Conservation (phyloP, 2,113 vertebrate species). For the Glaucidium brasilianum region DNA sequence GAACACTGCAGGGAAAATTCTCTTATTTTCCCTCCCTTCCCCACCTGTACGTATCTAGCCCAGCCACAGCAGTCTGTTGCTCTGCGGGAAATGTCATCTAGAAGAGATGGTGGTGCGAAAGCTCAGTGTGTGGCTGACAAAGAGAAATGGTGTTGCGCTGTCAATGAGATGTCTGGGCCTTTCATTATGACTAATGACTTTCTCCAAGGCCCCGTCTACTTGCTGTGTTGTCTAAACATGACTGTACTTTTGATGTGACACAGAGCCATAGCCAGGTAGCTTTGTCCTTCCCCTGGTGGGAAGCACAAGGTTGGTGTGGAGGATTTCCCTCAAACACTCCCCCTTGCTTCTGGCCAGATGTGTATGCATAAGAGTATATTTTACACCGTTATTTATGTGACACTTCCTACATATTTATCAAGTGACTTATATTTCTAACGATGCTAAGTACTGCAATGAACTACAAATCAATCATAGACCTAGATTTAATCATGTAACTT, state of each 20-base stretch:
- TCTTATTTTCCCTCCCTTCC: neutral
- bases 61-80: neutral
- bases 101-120: neutral
- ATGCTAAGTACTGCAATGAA: neutral
- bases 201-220: neutral
- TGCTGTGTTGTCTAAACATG: neutral
- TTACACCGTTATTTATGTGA: neutral
- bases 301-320: neutral
- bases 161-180: neutral
- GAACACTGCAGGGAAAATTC: neutral
- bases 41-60: neutral
- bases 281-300: neutral
- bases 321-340: neutral
- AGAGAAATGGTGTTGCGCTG: accelerated
- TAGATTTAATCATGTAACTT: neutral
- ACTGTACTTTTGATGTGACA: neutral
- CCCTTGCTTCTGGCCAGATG: neutral
- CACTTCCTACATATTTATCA: neutral
- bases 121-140: neutral
- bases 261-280: neutral
- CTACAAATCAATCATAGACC: neutral
- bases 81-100: neutral
- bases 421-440: neutral
- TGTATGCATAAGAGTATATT: neutral
- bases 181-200: neutral